A percentile compares a stretch with the other conserved stretches of the same genome.
These are phyloP conservation scores for Ferdinandea cuprea DNA, from an alignment of 2,888 invertebrate species.

Conservation along the genomic window DNA sequence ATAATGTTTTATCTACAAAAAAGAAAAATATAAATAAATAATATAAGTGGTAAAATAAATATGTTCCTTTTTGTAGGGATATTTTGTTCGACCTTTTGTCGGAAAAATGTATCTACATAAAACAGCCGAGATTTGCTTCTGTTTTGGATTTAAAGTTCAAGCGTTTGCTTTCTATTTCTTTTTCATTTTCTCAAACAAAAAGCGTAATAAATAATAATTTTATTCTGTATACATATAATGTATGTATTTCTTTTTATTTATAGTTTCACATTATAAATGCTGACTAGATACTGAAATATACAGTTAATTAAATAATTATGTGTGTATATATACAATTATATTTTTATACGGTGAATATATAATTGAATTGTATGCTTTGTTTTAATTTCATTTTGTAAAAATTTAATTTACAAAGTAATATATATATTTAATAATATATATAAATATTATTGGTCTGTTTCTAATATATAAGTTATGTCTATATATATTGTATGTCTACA, in stretches of 20 bases:
- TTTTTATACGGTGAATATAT: slow-evolving; percentile 65
- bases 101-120: slow-evolving; percentile 6
- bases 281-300: slow-evolving; percentile 69
- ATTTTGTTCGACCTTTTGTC: slow-evolving; percentile 21
- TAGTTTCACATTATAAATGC: slow-evolving; percentile 69
- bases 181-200: no score
- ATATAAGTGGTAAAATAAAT: slow-evolving; percentile 44
- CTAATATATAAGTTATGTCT: slow-evolving; percentile 55
- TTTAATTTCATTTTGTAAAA: slow-evolving; percentile 66
- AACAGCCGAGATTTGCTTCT: background rate
- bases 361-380: slow-evolving; percentile 62
- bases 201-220: background rate
- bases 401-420: slow-evolving; percentile 69
- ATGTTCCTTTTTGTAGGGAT: slow-evolving; percentile 19
- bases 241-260: slow-evolving; percentile 43
- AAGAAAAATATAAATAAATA: no score
- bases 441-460: slow-evolving; percentile 74
- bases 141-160: no score
- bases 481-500: slow-evolving; percentile 48
- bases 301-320: slow-evolving; percentile 35
- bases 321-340: slow-evolving; percentile 69
- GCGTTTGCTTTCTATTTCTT: no score
- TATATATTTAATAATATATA: slow-evolving; percentile 70
- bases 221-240: slow-evolving; percentile 31
- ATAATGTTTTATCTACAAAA: slow-evolving; percentile 63